These are phyloP conservation scores for Drosophila flavopinicola DNA, from an alignment of 2,888 invertebrate genomes.

Conservation along the genomic window DNA sequence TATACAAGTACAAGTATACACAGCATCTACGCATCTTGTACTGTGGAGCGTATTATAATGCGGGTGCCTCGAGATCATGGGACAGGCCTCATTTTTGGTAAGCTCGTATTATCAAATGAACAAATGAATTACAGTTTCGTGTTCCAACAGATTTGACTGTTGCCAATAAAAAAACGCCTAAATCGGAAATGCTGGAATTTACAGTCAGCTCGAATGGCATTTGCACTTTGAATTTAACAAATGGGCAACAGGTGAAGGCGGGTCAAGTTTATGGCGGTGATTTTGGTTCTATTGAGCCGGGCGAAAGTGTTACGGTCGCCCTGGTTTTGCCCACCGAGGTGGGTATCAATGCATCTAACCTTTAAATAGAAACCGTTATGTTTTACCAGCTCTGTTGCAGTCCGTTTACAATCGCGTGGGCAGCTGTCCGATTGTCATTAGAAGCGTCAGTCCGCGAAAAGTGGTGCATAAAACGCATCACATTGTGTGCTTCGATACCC, in stretches of 20 bases:
- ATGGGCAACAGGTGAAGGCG: slow-evolving; percentile 43
- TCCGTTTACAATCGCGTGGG: slow-evolving; percentile 82
- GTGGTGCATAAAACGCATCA: slow-evolving; percentile 53
- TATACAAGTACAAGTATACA: slow-evolving; percentile 3
- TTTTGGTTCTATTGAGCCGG: slow-evolving; percentile 78
- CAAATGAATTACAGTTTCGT: too few species aligned
- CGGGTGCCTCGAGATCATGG: slow-evolving; percentile 78
- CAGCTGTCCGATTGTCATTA: slow-evolving; percentile 74
- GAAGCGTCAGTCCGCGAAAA: slow-evolving; percentile 59
- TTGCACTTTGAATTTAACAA: slow-evolving; percentile 72
- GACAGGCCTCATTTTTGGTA: slow-evolving; percentile 82
- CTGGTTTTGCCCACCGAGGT: slow-evolving; percentile 83
- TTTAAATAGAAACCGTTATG: not conserved
- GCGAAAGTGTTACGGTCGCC: slow-evolving; percentile 69
- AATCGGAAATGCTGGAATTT: slow-evolving; percentile 66
- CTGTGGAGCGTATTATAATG: slow-evolving; percentile 62
- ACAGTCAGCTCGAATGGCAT: slow-evolving; percentile 68
- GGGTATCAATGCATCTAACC: slow-evolving; percentile 14
- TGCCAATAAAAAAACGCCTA: slow-evolving; percentile 37
- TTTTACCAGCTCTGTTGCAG: slow-evolving; percentile 46
- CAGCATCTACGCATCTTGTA: slow-evolving; percentile 31
- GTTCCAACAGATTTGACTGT: slow-evolving; percentile 72
- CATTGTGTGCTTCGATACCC: slow-evolving; percentile 76
- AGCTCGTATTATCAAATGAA: slow-evolving; percentile 1
- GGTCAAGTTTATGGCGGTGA: slow-evolving; percentile 80